Percentiles rank a stretch among this genome's conserved stretches.
phyloP scores from a whole-genome alignment of 2,888 invertebrate genomes.

The Phortica okadai region DNA sequence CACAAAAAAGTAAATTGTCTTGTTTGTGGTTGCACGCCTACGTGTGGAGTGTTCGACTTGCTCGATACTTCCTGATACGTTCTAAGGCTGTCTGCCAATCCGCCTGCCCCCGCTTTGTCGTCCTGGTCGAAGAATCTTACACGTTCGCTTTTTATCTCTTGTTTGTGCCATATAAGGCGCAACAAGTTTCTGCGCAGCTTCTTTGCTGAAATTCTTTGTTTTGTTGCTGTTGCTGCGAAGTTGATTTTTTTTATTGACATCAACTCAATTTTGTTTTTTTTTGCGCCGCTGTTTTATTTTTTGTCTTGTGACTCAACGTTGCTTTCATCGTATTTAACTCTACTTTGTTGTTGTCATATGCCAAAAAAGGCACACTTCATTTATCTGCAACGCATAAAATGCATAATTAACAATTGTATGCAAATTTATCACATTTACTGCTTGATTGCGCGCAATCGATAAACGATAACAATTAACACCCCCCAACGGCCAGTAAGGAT shows the following conservation, averaged over 20 bases:
- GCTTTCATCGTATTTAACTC: too few species aligned
- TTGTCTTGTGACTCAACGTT: too few species aligned
- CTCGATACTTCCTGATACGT: background rate
- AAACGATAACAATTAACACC: background rate
- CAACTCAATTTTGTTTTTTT: background rate
- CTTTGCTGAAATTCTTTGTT: conserved; percentile 4
- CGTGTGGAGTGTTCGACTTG: background rate
- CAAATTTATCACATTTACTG: background rate
- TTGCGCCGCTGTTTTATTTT: background rate
- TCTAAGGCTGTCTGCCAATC: background rate
- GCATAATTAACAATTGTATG: background rate
- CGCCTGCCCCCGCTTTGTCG: background rate
- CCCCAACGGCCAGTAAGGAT: too few species aligned
- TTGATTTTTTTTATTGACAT: background rate
- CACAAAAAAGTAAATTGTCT: conserved; percentile 4
- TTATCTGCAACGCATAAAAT: too few species aligned
- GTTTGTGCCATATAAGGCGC: conserved; percentile 18
- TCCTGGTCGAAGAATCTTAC: background rate
- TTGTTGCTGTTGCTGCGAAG: background rate
- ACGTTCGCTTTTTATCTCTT: background rate
- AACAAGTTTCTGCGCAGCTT: conserved; percentile 26
- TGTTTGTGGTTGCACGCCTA: conserved; percentile 13
- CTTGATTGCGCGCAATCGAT: background rate
- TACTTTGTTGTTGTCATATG: too few species aligned
- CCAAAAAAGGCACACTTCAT: too few species aligned